phyloP scores from a whole-genome alignment of 1,140 invertebrate species.

The Chironomus tepperi region DNA sequence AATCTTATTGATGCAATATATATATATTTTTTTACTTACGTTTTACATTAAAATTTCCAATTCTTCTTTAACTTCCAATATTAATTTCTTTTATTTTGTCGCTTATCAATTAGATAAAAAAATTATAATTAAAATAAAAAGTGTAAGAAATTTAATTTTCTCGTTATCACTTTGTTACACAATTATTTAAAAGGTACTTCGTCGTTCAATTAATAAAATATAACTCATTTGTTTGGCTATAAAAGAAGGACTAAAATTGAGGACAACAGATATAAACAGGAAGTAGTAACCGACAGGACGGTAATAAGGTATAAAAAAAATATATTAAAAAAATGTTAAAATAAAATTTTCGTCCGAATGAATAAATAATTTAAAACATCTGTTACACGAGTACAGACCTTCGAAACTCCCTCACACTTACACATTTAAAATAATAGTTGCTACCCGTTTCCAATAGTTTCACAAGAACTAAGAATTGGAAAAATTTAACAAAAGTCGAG shows the following conservation, averaged over 20 bases:
- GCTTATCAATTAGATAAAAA: no score
- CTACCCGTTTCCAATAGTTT: constrained; percentile 6
- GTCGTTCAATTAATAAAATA: not conserved
- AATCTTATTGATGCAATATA: no score
- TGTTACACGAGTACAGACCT: not conserved
- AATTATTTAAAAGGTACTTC: not conserved
- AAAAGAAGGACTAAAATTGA: not conserved
- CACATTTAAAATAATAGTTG: not conserved
- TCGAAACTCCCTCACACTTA: not conserved
- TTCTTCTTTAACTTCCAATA: not conserved
- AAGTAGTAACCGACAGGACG: not conserved
- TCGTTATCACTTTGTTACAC: no score
- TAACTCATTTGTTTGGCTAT: not conserved
- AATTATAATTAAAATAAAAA: no score
- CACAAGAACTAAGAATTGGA: not conserved
- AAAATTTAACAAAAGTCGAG: not conserved
- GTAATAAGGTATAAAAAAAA: not conserved
- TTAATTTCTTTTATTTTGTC: no score
- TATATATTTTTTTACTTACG: not conserved
- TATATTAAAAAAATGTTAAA: no score
- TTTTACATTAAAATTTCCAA: constrained; percentile 1
- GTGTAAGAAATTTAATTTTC: no score
- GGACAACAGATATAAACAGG: constrained; percentile 16
- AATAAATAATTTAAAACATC: not conserved
- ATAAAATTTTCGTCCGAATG: not conserved